These are phyloP conservation scores for Bovichtus diacanthus DNA, from an alignment of 2,797 vertebrate genomes.

Conservation along the genomic window DNA sequence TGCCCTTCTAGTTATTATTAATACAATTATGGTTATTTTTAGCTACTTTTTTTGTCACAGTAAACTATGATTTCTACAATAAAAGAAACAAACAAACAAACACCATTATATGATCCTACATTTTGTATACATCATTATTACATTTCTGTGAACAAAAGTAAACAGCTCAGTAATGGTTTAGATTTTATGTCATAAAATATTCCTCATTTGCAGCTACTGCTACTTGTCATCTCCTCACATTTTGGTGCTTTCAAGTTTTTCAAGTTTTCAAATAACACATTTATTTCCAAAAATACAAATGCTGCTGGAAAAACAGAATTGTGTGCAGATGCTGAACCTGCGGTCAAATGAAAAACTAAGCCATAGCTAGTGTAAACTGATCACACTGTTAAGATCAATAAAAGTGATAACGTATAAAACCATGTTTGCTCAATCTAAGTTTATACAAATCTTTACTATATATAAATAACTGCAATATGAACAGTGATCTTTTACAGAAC, in stretches of 20 bases:
- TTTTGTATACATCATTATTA: background rate
- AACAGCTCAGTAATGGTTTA: background rate
- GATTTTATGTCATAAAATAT: background rate
- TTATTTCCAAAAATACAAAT: background rate
- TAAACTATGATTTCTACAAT: background rate
- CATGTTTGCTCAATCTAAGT: conserved; percentile 6
- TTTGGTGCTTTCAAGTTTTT: background rate
- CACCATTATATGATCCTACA: background rate
- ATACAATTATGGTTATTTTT: background rate
- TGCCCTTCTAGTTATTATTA: background rate
- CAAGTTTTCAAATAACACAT: background rate
- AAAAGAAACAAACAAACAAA: background rate
- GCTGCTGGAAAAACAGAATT: background rate
- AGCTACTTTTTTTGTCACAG: background rate
- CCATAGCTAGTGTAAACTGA: background rate
- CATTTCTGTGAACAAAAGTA: background rate
- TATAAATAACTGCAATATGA: conserved; percentile 27
- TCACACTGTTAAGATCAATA: conserved; percentile 4
- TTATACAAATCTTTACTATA: conserved; percentile 15
- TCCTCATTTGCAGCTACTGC: background rate
- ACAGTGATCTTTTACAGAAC: conserved; percentile 18
- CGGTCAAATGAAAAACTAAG: background rate
- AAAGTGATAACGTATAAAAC: background rate
- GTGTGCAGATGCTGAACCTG: background rate
- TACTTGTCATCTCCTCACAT: background rate